Base-by-base conservation (phyloP, 2,797 vertebrate species). In the Enteromius afrohamiltoni region DNA sequence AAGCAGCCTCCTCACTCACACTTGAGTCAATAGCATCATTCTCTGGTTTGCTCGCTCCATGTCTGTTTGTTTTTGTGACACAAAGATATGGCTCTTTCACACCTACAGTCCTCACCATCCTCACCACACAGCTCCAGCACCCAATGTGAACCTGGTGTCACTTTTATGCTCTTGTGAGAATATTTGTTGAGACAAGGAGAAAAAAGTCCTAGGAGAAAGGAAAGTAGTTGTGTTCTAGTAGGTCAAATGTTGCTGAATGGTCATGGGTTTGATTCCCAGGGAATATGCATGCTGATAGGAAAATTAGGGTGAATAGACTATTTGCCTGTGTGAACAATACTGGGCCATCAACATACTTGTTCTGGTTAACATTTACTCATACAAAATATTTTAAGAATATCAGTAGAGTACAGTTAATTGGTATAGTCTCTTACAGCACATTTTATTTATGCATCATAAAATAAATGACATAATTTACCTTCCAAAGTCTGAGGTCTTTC, bases 1-100 rank as follows among this genome's bases (percentile, higher is more conserved):
- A 93, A 94, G 92, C 93, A 94, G 96, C 95, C 96, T 96, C 95
- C 96, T 97, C 96, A 93, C 94, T 91, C 94, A 93, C 92, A 94
- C 95, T 96, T 94, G 95, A 96, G 95, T 96, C 95, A 95, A 94
- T 96, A 96, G 95, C 93, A 87, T 92, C 93, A 94, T 93, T 91
- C 58, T 47, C 65, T 70, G 68, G 21, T 55, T 91, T 60, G 21
- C 55, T 70, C 49, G 49, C 67, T 75, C 42, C 11, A 58, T 93
- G 93, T 92, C 93, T 94, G 91, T 69, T 79, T 93, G 93, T 79
- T 83, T 93, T 90, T 91, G 93, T 91, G 91, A 91, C 91, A 93
- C 91, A 90, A 82, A 90, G 91, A 95, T 93, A 92, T 87, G 90
- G 91, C 94, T 95, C 89, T 93, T 92, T 93, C 93, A 89, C 81